Conservation (phyloP, 35 echinoderm and acorn worm genomes). For the Amphiura filiformis region DNA sequence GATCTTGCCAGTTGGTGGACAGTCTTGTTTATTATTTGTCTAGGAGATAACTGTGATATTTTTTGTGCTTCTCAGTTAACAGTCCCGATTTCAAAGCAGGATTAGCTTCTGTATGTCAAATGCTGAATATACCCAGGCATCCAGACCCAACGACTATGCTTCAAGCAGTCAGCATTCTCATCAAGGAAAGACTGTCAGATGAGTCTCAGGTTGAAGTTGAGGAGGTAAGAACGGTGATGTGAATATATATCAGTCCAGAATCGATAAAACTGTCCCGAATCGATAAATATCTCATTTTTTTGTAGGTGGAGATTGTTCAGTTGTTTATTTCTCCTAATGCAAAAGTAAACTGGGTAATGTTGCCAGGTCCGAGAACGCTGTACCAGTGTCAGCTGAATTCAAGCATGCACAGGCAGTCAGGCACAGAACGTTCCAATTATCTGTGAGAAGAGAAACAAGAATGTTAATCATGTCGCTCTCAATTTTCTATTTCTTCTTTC, state of each 20-base stretch:
- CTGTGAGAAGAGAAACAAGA: too few relatives aligned
- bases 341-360: neutral
- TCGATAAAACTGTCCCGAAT: too few relatives aligned
- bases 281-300: neutral
- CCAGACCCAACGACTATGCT: constrained; percentile 68
- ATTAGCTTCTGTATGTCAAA: constrained; percentile 60
- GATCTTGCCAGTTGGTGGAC: too few relatives aligned
- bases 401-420: too few relatives aligned
- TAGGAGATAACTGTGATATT: neutral
- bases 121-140: constrained; percentile 86
- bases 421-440: too few relatives aligned
- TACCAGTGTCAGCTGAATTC: too few relatives aligned
- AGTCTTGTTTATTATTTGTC: too few relatives aligned
- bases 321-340: neutral
- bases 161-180: constrained; percentile 69
- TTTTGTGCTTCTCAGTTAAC: constrained; percentile 50
- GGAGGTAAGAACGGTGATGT: constrained; percentile 62
- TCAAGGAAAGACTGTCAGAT: constrained; percentile 84
- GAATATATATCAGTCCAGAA: too few relatives aligned
- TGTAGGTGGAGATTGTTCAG: neutral
- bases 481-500: neutral
- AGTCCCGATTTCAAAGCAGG: constrained; percentile 90
- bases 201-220: constrained; percentile 33
- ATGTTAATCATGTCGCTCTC: too few relatives aligned
- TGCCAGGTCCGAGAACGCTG: too few relatives aligned